A percentile compares a stretch with the other conserved stretches of the same genome.
phyloP scores from a whole-genome alignment of 2,888 invertebrate genomes.

The Anarsia innoxiella region DNA sequence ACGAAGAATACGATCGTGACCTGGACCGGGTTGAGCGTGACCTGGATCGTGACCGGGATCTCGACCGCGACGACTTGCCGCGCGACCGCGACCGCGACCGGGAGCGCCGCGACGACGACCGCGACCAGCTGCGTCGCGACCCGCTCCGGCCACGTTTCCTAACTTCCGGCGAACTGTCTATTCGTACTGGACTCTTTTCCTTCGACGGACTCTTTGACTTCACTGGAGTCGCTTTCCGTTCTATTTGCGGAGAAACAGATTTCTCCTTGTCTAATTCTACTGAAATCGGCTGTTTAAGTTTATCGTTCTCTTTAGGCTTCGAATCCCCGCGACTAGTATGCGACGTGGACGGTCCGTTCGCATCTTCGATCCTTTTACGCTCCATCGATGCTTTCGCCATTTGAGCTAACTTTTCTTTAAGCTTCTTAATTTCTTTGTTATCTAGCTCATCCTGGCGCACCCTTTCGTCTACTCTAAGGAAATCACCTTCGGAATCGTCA shows the following conservation, averaged over 20 bases:
- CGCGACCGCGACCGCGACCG: constrained; percentile 29
- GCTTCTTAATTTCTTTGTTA: constrained; percentile 77
- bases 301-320: constrained; percentile 15
- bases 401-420: constrained; percentile 79
- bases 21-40: constrained; percentile 29
- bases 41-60: constrained; percentile 44
- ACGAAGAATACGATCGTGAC: constrained; percentile 69
- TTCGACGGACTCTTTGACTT: constrained; percentile 22
- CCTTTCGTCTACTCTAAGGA: constrained; percentile 64
- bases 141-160: constrained; percentile 33
- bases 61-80: constrained; percentile 33
- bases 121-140: constrained; percentile 21
- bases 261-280: constrained; percentile 8
- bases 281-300: constrained; percentile 21
- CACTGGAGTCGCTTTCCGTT: constrained; percentile 19
- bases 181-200: constrained; percentile 31
- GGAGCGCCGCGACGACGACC: constrained; percentile 40
- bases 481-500: constrained; percentile 73
- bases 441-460: constrained; percentile 75
- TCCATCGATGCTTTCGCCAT: constrained; percentile 80
- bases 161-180: constrained; percentile 35
- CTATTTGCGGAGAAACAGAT: constrained; percentile 1
- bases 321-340: constrained; percentile 20
- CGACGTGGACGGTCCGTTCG: constrained; percentile 41
- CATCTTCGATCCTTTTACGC: constrained; percentile 33